Evolutionary conservation across 2,888 invertebrate species (phyloP).

Genomic region (Scaptomyza reducta): DNA sequence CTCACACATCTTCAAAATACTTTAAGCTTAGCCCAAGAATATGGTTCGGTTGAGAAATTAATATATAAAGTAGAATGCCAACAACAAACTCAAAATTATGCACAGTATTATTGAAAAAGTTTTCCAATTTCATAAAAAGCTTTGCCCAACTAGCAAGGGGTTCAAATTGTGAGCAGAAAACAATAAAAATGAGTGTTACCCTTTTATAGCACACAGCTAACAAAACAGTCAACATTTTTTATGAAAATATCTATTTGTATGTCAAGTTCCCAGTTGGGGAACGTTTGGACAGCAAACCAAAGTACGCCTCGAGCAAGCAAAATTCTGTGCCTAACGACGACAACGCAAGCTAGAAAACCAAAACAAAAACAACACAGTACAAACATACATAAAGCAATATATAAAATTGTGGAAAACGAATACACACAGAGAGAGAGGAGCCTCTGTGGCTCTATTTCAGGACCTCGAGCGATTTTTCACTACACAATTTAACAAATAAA

Average conservation of each 20-base stretch:
- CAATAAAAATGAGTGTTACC: constrained; percentile 53
- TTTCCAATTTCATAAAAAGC: constrained; percentile 81
- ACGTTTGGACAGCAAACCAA: constrained; percentile 15
- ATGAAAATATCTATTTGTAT: constrained; percentile 60
- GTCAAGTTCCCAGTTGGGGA: constrained; percentile 47
- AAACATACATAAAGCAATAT: constrained; percentile 13
- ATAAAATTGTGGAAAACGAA: constrained; percentile 4
- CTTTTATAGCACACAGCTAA: constrained; percentile 4
- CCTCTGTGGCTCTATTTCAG: constrained; percentile 41
- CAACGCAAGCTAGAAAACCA: constrained; percentile 56
- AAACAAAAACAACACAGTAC: constrained; percentile 25
- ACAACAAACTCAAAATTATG: constrained; percentile 52
- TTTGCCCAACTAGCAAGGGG: constrained; percentile 63
- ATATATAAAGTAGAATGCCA: constrained; percentile 28
- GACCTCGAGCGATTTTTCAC: constrained; percentile 75
- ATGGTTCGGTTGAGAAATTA: constrained; percentile 28
- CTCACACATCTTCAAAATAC: not conserved
- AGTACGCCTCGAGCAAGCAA: constrained; percentile 61
- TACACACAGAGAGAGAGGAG: constrained; percentile 34
- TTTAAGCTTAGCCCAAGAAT: not conserved
- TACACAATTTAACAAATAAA: constrained; percentile 79
- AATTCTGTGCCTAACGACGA: constrained; percentile 64
- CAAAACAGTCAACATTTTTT: constrained; percentile 50
- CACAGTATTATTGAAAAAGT: constrained; percentile 80
- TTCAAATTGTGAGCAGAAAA: constrained; percentile 54